phyloP scores from a whole-genome alignment of 2,888 invertebrate species.

The Nebria salina region DNA sequence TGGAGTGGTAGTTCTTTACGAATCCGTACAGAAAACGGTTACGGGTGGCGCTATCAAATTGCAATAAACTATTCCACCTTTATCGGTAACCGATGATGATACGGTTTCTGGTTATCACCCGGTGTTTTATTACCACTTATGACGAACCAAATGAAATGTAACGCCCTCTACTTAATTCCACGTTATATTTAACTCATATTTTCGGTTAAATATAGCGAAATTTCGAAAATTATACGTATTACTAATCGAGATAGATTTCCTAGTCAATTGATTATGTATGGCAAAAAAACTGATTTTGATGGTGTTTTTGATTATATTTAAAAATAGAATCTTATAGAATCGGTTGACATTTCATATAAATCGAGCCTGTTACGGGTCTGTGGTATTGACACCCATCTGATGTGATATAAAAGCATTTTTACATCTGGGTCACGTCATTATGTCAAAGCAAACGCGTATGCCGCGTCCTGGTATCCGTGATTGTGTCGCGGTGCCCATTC shows the following conservation, averaged over 20 bases:
- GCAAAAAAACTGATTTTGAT: too few relatives aligned
- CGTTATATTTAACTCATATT: too few relatives aligned
- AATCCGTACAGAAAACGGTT: too few relatives aligned
- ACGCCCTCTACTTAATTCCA: conserved; percentile 10
- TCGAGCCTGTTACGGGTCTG: neutral
- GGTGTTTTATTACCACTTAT: conserved; percentile 42
- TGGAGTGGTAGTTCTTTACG: too few relatives aligned
- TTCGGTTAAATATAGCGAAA: too few relatives aligned
- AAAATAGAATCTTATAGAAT: too few relatives aligned
- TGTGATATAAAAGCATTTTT: conserved; percentile 16
- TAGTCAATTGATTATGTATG: too few relatives aligned
- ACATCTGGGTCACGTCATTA: conserved; percentile 36
- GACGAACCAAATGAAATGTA: conserved; percentile 42
- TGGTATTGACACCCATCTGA: conserved; percentile 27
- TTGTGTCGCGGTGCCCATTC: neutral
- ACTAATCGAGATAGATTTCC: too few relatives aligned
- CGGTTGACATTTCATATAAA: neutral
- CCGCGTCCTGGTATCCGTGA: neutral
- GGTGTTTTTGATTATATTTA: too few relatives aligned
- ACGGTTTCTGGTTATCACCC: conserved; percentile 20
- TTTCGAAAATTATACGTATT: too few relatives aligned
- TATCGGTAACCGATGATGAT: conserved; percentile 20
- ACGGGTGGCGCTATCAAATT: conserved; percentile 22
- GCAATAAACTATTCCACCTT: conserved; percentile 37
- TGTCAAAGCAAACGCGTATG: neutral